Base-by-base conservation (phyloP, 2,113 vertebrate species). In the Lophius piscatorius region DNA sequence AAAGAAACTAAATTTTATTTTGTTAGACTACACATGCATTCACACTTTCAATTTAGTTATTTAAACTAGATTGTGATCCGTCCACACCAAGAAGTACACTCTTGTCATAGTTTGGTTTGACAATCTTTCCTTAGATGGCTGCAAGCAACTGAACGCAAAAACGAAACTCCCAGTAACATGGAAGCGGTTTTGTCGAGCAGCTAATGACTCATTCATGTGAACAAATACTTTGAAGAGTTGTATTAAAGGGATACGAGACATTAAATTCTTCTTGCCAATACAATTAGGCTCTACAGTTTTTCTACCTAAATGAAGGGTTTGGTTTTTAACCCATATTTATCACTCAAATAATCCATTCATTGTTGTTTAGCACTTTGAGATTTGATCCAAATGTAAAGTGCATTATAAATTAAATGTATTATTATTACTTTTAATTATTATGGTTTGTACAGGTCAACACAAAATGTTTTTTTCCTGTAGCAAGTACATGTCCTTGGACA, bases 61-160 rank as follows among this genome's bases (percentile, higher is more conserved):
- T 58, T 28, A 26, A 40, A 35, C 22, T 26, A 57, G n/a, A 33
- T 40, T 18, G 18, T 40, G 35, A 41, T 29, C 28, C 39, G 13
- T 45, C 6, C 20, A 26, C 10, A 33, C 18, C 16, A 38, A 14
- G 22, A 35, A 16, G 38, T 33, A 17, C 21, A 54, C 16, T 17
- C 14, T 40, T 9, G 7, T 22, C 36, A 21, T 36, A 4, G 9
- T 62, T 48, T 24, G 5, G 7, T 39, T 50, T 56, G 44, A 38
- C 36, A 48, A 39, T 34, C 17, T 22, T 14, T 10, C 13, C 17
- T 44, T 49, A 44, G 38, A 44, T 61, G 29, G 55, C 62, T 29
- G 29, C 28, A 28, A 26, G 13, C 45, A 35, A n/a, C 54, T 16
- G 11, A 9, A 40, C 23, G 40, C 21, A 20, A 63, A 46, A 41